These are phyloP conservation scores for Hemiscyllium ocellatum DNA, from an alignment of 2,113 vertebrate genomes.

Conservation along the genomic window DNA sequence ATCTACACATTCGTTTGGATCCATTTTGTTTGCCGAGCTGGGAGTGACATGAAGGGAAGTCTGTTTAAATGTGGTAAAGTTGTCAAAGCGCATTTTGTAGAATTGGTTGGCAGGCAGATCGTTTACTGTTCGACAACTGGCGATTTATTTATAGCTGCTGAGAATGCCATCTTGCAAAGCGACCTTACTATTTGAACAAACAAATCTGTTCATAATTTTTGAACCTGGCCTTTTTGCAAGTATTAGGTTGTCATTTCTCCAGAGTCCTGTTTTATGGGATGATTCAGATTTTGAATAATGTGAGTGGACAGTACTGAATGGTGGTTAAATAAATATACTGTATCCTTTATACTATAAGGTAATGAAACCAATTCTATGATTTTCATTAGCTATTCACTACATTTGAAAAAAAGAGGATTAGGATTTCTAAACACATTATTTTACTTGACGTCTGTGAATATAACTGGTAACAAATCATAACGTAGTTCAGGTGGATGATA, in stretches of 20 bases:
- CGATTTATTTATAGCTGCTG: neutral
- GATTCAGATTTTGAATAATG: neutral
- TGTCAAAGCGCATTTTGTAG: neutral
- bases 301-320: neutral
- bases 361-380: neutral
- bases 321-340: neutral
- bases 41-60: neutral
- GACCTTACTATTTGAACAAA: neutral
- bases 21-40: slow-evolving; percentile 17
- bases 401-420: neutral
- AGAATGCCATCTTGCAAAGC: neutral
- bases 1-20: neutral
- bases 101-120: neutral
- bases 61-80: neutral
- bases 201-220: neutral
- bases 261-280: neutral
- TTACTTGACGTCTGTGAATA: neutral
- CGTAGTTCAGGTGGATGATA: neutral
- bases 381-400: neutral
- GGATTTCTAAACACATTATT: neutral
- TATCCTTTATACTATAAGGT: neutral
- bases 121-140: neutral
- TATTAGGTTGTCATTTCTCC: neutral
- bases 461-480: neutral
- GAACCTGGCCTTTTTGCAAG: neutral